These are phyloP conservation scores for Sarcophaga carnaria DNA, from an alignment of 2,888 invertebrate genomes.

Conservation along the genomic window DNA sequence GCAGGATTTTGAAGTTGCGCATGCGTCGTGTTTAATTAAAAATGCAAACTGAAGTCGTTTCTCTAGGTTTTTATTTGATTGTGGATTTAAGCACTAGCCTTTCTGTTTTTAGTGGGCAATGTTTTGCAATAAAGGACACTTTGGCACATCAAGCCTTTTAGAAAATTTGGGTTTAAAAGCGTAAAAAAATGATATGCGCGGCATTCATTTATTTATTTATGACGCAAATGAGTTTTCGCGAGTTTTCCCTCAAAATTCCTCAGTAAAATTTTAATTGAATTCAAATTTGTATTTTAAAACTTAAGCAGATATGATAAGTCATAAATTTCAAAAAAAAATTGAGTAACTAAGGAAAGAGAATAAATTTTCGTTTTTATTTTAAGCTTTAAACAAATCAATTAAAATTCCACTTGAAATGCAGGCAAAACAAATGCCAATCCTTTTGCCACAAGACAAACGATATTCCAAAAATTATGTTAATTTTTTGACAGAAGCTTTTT, in stretches of 20 bases:
- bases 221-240: no score
- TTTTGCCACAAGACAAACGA: slow-evolving; percentile 37
- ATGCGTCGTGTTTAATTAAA: slow-evolving; percentile 78
- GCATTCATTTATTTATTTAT: no score
- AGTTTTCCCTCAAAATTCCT: no score
- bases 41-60: slow-evolving; percentile 72
- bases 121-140: not conserved
- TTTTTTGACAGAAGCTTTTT: slow-evolving; percentile 18
- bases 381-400: slow-evolving; percentile 14
- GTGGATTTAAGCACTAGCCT: not conserved
- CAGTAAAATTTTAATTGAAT: no score
- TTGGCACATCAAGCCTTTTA: not conserved
- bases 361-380: no score
- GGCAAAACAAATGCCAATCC: not conserved
- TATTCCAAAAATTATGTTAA: slow-evolving; percentile 18
- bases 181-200: not conserved
- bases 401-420: not conserved
- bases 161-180: not conserved
- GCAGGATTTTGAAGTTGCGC: slow-evolving; percentile 70
- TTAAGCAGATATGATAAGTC: no score
- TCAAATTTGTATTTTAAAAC: no score
- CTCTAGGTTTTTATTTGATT: slow-evolving; percentile 27
- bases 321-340: no score
- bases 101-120: not conserved
- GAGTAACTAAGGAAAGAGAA: no score